Base-by-base conservation (phyloP, 2,888 invertebrate species). In the Drosophila sordidapex region DNA sequence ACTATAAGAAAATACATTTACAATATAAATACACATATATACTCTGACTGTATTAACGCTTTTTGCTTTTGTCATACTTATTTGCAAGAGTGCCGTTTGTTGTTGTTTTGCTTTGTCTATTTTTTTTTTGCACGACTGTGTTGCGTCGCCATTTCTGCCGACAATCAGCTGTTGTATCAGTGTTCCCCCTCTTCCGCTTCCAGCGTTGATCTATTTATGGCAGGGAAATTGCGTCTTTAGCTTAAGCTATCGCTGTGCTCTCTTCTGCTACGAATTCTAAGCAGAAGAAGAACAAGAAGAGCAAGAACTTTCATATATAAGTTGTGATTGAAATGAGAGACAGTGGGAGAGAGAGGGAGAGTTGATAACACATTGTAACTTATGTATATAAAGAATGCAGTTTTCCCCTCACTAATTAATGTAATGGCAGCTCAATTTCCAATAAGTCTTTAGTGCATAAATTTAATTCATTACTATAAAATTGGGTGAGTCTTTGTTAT, bases 91-190 rank as follows among this genome's bases (percentile, higher is more conserved):
- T 61, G 35, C 36, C 40, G 33, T 61, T 31, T 58, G 65, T 66
- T 72, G 72, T 70, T 69, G 68, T 72, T 78, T 70, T 67, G 70
- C 61, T 54, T 58, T 49, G 64, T 68, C 52, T 48, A 53, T 35
- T 56, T 31, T 70, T 43, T 10, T 48, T 66, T 31, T 33, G n/a
- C n/a, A n/a, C n/a, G 7, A 35, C 52, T 74, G 64, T 70, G 73
- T 51, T 79, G 69, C 76, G 81, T 71, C 86, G 80, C 78, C 71
- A 70, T 78, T 78, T 67, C 63, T 60, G 68, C 54, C 52, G 49
- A 33, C 54, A 81, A 72, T 74, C 85, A 87, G 85, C 83, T 87
- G 79, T 82, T 84, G 18, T 82, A 80, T 85, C 86, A 70, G 60
- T 64, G 59, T 8, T 15, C 15, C 25, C 21, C 6, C 46, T 8